Conservation (phyloP, 1,140 invertebrate genomes). For the Bombus huntii region DNA sequence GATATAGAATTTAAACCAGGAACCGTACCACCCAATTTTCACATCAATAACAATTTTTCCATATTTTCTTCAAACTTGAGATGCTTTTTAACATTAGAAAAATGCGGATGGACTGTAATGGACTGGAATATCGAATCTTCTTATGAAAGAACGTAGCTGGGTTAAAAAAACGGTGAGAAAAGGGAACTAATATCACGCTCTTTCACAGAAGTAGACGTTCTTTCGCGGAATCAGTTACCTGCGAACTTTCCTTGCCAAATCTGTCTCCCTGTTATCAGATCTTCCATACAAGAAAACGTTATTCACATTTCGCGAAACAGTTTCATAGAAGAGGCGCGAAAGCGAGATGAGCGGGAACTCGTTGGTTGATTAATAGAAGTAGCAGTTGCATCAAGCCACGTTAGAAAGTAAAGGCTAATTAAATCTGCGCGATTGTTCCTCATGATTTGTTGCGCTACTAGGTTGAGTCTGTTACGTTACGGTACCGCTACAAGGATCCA, state of each 20-base stretch:
- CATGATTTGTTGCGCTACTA: conserved; percentile 20
- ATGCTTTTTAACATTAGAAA: too few relatives aligned
- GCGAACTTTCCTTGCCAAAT: background rate
- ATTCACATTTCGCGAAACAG: background rate
- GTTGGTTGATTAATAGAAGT: background rate
- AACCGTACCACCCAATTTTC: too few relatives aligned
- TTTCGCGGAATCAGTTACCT: background rate
- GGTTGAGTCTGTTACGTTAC: conserved; percentile 3
- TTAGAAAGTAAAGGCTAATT: conserved; percentile 30
- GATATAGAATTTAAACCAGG: too few relatives aligned
- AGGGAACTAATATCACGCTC: background rate
- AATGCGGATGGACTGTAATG: too few relatives aligned
- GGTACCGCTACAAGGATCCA: conserved; percentile 26
- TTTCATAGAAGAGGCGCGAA: background rate
- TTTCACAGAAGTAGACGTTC: background rate
- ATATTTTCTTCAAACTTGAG: too few relatives aligned
- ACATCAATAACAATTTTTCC: too few relatives aligned
- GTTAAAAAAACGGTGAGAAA: background rate
- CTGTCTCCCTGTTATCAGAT: background rate
- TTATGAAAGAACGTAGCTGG: too few relatives aligned
- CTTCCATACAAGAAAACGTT: too few relatives aligned
- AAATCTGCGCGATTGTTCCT: conserved; percentile 43
- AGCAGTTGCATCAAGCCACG: background rate
- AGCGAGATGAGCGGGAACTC: background rate
- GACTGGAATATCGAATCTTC: too few relatives aligned